phyloP scores from a whole-genome alignment of 2,113 vertebrate species.

The Eubucco bourcierii region DNA sequence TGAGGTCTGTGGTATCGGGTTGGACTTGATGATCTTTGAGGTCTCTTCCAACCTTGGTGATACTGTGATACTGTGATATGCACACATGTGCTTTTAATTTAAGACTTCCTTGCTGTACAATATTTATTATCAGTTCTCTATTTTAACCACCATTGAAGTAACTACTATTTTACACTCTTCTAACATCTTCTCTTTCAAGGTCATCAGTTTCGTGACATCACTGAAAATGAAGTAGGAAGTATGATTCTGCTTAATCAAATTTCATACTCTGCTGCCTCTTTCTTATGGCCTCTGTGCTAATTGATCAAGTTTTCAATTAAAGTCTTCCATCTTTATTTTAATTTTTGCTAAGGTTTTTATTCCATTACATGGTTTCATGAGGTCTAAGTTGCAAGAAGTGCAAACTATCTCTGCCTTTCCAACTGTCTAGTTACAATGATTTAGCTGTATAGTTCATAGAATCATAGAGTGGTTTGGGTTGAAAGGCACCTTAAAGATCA shows the following conservation, averaged over 20 bases:
- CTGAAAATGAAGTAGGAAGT: conserved; percentile 75
- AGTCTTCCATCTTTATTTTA: conserved; percentile 80
- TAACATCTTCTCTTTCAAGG: conserved; percentile 75
- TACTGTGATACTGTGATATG: no score
- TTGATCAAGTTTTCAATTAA: conserved; percentile 86
- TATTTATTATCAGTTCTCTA: conserved; percentile 64
- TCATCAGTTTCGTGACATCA: conserved; percentile 66
- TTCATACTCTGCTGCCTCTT: conserved; percentile 77
- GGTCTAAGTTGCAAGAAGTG: conserved; percentile 43
- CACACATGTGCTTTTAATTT: conserved; percentile 70
- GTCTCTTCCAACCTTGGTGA: no score
- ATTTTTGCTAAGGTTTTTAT: conserved; percentile 81
- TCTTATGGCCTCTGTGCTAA: conserved; percentile 80
- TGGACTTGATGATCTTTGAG: no score
- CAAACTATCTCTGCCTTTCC: conserved; percentile 39
- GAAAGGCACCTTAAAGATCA: no score
- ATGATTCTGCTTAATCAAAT: conserved; percentile 82
- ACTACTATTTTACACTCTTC: conserved; percentile 53
- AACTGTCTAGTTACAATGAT: not conserved
- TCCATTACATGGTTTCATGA: conserved; percentile 73
- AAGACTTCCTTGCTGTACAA: conserved; percentile 58
- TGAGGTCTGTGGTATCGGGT: no score
- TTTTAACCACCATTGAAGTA: conserved; percentile 50
- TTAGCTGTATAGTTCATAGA: not conserved
- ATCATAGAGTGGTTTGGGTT: no score